Percentiles rank a stretch among this genome's conserved stretches.
Conservation (phyloP, 2,113 vertebrate genomes). For the Megaleporinus macrocephalus region DNA sequence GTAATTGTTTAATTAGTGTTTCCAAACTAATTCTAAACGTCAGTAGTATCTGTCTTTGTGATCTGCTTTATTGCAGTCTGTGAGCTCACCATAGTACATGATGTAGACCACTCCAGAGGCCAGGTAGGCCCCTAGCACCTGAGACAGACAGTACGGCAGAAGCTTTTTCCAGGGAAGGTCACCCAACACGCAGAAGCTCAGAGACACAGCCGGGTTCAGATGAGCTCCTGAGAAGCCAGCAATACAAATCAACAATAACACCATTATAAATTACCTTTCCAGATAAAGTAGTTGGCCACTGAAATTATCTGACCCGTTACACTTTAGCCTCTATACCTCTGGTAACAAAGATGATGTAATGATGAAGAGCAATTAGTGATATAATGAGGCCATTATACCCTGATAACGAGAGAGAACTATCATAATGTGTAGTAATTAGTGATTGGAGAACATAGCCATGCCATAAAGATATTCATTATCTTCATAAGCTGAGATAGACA, state of each 20-base stretch:
- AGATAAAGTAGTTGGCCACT: background rate
- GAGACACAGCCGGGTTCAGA: slow-evolving; percentile 85
- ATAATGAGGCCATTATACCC: background rate
- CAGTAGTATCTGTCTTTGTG: too few relatives aligned
- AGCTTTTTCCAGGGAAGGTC: slow-evolving; percentile 79
- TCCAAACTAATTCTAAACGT: too few relatives aligned
- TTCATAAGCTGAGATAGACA: background rate
- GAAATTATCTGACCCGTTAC: background rate
- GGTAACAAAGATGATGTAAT: background rate
- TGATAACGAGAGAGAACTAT: background rate
- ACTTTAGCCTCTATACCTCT: background rate
- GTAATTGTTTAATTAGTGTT: too few relatives aligned
- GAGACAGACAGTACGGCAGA: slow-evolving; percentile 75
- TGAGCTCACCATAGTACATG: slow-evolving; percentile 82
- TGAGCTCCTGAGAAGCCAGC: slow-evolving; percentile 79
- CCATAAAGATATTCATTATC: background rate
- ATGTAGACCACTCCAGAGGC: slow-evolving; percentile 75
- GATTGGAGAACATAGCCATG: background rate
- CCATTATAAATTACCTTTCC: background rate
- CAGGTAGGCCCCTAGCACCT: slow-evolving; percentile 80
- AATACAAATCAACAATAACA: background rate
- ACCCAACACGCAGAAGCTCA: slow-evolving; percentile 80
- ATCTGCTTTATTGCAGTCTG: background rate
- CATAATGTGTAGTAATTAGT: background rate
- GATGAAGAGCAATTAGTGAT: background rate